Percentiles rank a stretch among this genome's conserved stretches.
Conservation (phyloP, 2,113 vertebrate genomes). For the Caranx melampygus region DNA sequence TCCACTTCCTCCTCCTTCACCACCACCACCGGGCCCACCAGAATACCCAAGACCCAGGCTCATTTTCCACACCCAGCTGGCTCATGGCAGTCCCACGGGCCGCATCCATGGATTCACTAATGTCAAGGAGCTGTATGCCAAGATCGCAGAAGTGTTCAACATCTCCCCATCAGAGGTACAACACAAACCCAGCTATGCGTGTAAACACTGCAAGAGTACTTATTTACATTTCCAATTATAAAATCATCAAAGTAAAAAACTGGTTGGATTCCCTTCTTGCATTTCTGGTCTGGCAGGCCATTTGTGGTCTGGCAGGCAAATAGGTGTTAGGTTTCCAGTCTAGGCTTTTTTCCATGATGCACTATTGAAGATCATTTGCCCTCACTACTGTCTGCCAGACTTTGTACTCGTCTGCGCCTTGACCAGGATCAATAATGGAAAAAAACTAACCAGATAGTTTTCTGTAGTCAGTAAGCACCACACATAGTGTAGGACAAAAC, state of each 20-base stretch:
- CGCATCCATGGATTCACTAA: constrained; percentile 97
- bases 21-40: constrained; percentile 46
- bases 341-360: constrained; percentile 57
- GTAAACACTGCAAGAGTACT: neutral
- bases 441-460: constrained; percentile 36
- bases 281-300: constrained; percentile 8
- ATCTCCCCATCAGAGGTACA: constrained; percentile 96
- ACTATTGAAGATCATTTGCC: constrained; percentile 33
- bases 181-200: neutral
- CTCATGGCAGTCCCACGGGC: constrained; percentile 94
- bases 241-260: neutral
- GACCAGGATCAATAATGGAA: constrained; percentile 48
- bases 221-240: neutral
- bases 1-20: constrained; percentile 75
- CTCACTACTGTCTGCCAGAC: constrained; percentile 40
- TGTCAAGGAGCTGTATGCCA: constrained; percentile 95
- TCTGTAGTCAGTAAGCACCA: constrained; percentile 25
- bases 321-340: constrained; percentile 59
- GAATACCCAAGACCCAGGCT: constrained; percentile 87
- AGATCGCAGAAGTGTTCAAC: constrained; percentile 95
- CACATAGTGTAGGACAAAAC: neutral
- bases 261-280: neutral
- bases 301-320: neutral
- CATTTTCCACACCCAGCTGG: constrained; percentile 96
- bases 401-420: constrained; percentile 38